Conservation (phyloP, 2,888 invertebrate species). For the Steinernema hermaphroditum region DNA sequence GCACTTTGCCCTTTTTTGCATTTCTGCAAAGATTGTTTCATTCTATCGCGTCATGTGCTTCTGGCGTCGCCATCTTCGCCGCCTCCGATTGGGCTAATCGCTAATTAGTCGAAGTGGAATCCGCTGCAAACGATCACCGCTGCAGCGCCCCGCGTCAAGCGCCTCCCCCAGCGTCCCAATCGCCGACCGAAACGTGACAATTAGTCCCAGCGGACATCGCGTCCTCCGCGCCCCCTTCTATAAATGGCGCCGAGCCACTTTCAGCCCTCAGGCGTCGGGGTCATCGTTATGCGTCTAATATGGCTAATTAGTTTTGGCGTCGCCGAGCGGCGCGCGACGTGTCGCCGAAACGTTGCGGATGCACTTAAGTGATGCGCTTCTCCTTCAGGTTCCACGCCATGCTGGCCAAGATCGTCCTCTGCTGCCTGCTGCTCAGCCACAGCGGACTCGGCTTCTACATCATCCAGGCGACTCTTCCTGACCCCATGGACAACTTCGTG, state of each 20-base stretch:
- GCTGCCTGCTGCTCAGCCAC: constrained; percentile 1
- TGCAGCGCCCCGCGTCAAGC: too few relatives aligned
- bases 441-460: constrained; percentile 8
- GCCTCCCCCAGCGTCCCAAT: too few relatives aligned
- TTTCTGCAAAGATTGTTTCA: too few relatives aligned
- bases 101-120: too few relatives aligned
- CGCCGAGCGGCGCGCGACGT: background rate
- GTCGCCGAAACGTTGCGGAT: background rate
- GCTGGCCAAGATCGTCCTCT: background rate
- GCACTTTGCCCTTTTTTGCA: too few relatives aligned
- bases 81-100: too few relatives aligned
- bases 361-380: background rate
- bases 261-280: background rate
- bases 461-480: constrained; percentile 10
- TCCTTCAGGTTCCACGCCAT: background rate
- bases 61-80: too few relatives aligned
- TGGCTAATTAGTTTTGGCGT: constrained; percentile 23
- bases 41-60: too few relatives aligned
- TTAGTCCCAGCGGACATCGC: constrained; percentile 15
- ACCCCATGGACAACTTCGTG: constrained; percentile 9
- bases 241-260: background rate
- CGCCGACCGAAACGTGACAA: constrained; percentile 13
- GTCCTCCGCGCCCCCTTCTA: background rate
- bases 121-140: too few relatives aligned
- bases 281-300: constrained; percentile 22